A percentile compares a stretch with the other conserved stretches of the same genome.
Conservation (phyloP, 2,113 vertebrate species). For the Hypanus sabinus region DNA sequence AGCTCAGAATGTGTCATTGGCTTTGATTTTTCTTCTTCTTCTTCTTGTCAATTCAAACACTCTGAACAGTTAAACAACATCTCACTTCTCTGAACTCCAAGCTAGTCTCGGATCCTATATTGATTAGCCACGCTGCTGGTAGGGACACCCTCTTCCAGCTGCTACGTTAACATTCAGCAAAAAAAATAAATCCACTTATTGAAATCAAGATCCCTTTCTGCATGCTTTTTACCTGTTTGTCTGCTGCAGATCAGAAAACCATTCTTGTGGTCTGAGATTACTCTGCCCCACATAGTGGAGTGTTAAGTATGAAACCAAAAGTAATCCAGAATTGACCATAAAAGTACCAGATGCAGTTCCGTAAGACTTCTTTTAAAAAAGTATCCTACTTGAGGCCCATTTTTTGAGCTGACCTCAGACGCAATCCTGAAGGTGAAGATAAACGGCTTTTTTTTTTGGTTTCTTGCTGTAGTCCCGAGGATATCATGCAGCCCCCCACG, state of each 20-base stretch:
- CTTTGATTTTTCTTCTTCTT: background rate
- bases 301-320: constrained; percentile 28
- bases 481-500: background rate
- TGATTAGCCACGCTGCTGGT: background rate
- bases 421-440: background rate
- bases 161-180: constrained; percentile 11
- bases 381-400: constrained; percentile 41
- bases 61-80: background rate
- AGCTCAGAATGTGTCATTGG: background rate
- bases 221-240: constrained; percentile 23
- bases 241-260: constrained; percentile 41
- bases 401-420: background rate
- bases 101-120: background rate
- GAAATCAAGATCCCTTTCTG: background rate
- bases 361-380: background rate
- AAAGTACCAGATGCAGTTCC: background rate
- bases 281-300: constrained; percentile 49
- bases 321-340: constrained; percentile 25
- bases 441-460: background rate
- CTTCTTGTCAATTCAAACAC: background rate
- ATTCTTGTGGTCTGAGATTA: constrained; percentile 45
- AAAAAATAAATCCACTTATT: constrained; percentile 20
- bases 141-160: constrained; percentile 29
- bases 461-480: constrained; percentile 15
- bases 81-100: background rate